Evolutionary conservation across 2,113 vertebrate species (phyloP).

Genomic region (Mandrillus leucophaeus): DNA sequence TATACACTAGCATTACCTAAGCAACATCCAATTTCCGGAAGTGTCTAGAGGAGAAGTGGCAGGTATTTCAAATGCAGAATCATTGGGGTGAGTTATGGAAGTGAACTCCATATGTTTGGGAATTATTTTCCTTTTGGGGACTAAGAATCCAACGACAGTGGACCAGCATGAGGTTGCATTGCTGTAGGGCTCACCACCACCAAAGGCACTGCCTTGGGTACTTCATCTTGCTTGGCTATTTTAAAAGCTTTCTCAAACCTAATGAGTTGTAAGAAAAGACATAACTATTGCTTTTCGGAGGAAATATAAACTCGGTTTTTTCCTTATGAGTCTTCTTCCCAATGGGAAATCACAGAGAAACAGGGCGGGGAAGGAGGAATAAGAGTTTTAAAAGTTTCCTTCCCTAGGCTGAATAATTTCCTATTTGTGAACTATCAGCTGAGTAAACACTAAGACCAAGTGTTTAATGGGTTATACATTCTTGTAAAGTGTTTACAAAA

Average conservation of each 20-base stretch:
- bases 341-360: neutral
- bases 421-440: conserved; percentile 19
- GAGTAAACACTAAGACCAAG: conserved; percentile 9
- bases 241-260: neutral
- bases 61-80: neutral
- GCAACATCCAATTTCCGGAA: neutral
- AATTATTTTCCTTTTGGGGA: neutral
- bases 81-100: neutral
- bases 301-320: neutral
- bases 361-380: neutral
- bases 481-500: conserved; percentile 37
- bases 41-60: neutral
- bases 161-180: neutral
- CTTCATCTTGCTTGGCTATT: neutral
- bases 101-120: neutral
- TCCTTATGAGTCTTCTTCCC: neutral
- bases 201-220: neutral
- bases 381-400: conserved; percentile 10
- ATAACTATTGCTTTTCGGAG: neutral
- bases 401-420: conserved; percentile 7
- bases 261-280: neutral
- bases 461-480: neutral
- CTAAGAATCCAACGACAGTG: neutral
- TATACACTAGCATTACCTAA: neutral
- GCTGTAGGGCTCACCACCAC: neutral